Percentiles rank a stretch among this genome's conserved stretches.
Conservation (phyloP, 2,888 invertebrate species). For the Tiliacea aurago region DNA sequence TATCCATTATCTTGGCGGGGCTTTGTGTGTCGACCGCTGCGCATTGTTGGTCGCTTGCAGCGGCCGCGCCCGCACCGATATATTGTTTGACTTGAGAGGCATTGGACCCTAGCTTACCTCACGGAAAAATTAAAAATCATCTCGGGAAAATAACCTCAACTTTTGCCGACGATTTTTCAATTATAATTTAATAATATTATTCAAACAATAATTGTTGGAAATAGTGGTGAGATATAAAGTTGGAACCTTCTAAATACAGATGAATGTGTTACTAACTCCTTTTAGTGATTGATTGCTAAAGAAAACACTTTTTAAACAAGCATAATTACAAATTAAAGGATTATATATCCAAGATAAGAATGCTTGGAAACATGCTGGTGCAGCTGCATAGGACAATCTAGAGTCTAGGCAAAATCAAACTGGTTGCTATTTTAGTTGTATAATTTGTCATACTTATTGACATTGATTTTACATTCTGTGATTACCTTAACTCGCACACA, state of each 20-base stretch:
- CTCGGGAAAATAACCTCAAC: not conserved
- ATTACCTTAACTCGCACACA: too few species aligned
- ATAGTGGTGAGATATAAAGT: not conserved
- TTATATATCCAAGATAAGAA: too few species aligned
- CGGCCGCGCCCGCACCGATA: slow-evolving; percentile 69
- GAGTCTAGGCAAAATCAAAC: too few species aligned
- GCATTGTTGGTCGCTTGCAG: slow-evolving; percentile 82
- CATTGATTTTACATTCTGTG: too few species aligned
- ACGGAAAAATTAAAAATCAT: slow-evolving; percentile 61
- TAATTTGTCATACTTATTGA: too few species aligned
- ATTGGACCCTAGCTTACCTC: slow-evolving; percentile 69
- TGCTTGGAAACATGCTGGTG: too few species aligned
- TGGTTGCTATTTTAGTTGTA: too few species aligned
- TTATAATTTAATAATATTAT: not conserved
- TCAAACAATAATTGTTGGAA: not conserved
- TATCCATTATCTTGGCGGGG: slow-evolving; percentile 88
- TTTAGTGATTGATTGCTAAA: not conserved
- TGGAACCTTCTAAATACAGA: not conserved
- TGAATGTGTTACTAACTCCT: not conserved
- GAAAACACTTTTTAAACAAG: not conserved
- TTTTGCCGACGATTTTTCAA: not conserved
- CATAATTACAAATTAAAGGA: too few species aligned
- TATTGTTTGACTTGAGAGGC: slow-evolving; percentile 78
- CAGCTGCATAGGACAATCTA: too few species aligned
- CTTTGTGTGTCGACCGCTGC: slow-evolving; percentile 83